Evolutionary conservation across 1,140 invertebrate genomes (phyloP), one percentile per base, ranked within the genome.

Genomic region (Araneus ventricosus): DNA sequence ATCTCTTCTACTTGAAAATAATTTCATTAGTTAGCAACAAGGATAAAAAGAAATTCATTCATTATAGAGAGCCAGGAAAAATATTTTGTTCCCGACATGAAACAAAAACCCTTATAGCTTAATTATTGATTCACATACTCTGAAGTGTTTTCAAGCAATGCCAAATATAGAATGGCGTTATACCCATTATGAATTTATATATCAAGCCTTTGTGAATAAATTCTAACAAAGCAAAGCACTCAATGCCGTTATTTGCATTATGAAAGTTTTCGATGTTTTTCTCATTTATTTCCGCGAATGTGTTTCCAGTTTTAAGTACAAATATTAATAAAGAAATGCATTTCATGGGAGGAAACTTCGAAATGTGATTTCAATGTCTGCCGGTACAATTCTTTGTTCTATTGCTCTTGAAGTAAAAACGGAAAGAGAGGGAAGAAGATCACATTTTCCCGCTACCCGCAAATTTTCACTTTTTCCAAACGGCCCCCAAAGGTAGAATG

Each of bases 391-490:
- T 86, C 52, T 61, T 37, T 37, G 27, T 61, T 86, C n/a, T 14
- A 34, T 61, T 34, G 22, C 52, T 37, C 14, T 45, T n/a, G 57
- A 24, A 22, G 52, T 39, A 86, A 61, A 86, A 61, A 17, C 7
- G 8, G 10, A 61, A 37, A 84, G 30, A 34, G 17, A 59, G n/a
- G 37, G 24, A n/a, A 80, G 39, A 59, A 34, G 30, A 59, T n/a
- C 45, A 80, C n/a, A 80, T 59, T 84, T 91, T 84, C 61, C 57
- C 27, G 8, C 59, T 84, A 67, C 20, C 79, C 89, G 39, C 89
- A 82, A 91, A 91, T 91, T 91, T 84, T 39, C 75, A 84, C 79
- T 91, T 84, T 84, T 84, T 22, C 80, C 30, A 84, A 91, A 91
- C 80, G 41, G 57, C 80, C 75, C 89, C 88, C 89, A 37, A 63